Evolutionary conservation across 2,113 vertebrate genomes (phyloP).

Genomic region (Leucopsar rothschildi): DNA sequence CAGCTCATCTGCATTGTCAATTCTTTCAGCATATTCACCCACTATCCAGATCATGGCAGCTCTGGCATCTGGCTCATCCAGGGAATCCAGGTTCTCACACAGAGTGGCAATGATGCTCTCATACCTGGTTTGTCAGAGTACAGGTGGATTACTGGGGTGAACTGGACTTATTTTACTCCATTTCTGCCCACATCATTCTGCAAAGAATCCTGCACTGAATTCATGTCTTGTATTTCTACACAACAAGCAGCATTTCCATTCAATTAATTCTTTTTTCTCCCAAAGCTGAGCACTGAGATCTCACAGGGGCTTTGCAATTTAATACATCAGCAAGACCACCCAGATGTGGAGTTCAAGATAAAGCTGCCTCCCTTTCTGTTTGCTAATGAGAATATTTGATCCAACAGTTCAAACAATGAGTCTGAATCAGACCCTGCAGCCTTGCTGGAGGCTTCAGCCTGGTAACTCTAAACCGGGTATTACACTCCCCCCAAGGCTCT

Average conservation of each 20-base stretch:
- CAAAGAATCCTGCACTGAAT: neutral
- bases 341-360: neutral
- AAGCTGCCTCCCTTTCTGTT: neutral
- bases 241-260: neutral
- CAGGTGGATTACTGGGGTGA: neutral
- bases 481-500: neutral
- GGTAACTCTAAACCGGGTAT: neutral
- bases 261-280: neutral
- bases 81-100: conserved; percentile 95
- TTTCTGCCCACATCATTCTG: neutral
- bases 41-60: conserved; percentile 99
- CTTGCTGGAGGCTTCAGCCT: neutral
- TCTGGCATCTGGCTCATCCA: conserved; percentile 95
- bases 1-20: conserved; percentile 96
- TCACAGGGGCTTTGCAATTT: neutral
- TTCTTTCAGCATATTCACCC: conserved; percentile 95
- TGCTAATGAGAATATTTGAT: neutral
- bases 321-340: neutral
- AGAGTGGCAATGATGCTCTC: conserved; percentile 98
- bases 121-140: conserved; percentile 75
- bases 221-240: neutral
- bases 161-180: neutral
- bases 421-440: neutral
- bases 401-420: neutral
- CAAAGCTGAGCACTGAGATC: neutral